Base-by-base conservation (phyloP, 1,140 invertebrate species). In the Lepidurus arcticus region DNA sequence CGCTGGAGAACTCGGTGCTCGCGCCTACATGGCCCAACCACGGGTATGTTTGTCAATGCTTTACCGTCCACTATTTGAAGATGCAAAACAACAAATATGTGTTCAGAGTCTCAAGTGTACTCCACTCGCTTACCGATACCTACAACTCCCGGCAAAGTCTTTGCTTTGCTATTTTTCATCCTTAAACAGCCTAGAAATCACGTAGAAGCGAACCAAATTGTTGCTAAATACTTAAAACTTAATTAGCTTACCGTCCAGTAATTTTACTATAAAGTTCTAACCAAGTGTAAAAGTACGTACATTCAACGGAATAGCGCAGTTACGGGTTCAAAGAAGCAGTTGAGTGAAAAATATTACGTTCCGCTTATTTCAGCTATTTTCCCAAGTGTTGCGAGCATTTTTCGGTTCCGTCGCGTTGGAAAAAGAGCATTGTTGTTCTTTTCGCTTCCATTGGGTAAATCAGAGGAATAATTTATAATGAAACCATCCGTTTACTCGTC, bases 21-120 rank as follows among this genome's bases (percentile, higher is more conserved):
- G 87, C 85, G 87, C 87, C 86, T 88, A 88, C 87, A 89, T 89
- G 88, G 88, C 88, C 86, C 88, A 88, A 87, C 88, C 88, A 88
- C 88, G 88, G 88, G 88, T 89, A 88, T 84, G 88, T 84, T 76
- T 79, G 21, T 65, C 13, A 65, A 65, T 13, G 16, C 53, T 16
- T 65, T 65, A 13, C 16, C 42, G 16, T 75, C 21, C 43, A 76
- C 7, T 34, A 73, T 44, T 45, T 45, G 44, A 76, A 16, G 76
- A 47, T 43, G 26, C 26, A 76, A 76, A 65, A 65, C 53, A 65
- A 65, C 53, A 65, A 65, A 65, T 65, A 65, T 65, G 0, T 65
- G 53, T 65, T 65, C n/a, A 65, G 53, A 21, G 53, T 65, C 21
- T 65, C 53, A 65, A 65, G 53, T 5, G 21, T 21, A 65, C 53